Evolutionary conservation across 2,113 vertebrate species (phyloP), one percentile per base, ranked within the genome.

Genomic region (Fulmarus glacialis): DNA sequence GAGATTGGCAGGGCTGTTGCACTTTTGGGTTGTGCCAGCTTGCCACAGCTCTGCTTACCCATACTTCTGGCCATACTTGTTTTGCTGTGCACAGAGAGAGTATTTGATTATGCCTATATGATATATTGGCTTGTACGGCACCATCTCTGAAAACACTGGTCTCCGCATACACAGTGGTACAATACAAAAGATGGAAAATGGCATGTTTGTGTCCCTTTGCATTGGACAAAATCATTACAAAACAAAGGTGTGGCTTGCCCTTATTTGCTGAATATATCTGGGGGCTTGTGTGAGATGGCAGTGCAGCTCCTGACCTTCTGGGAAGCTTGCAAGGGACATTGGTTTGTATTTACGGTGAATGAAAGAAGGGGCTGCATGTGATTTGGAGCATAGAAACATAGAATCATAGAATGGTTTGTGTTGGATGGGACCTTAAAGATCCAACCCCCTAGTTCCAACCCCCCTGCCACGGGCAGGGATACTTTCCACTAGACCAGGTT

Each of bases 91-190:
- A 24, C 26, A 38, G 47, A 38, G 27, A 15, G 15, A 22, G 7
- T 23, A 29, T 56, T 62, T 80, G 48, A 17, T 36, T 32, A n/a
- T 62, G 47, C 14, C 56, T 45, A 2, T n/a, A 23, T 32, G 29
- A 68, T 45, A 30, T 3, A 50, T 0, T 2, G 36, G 15, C 42
- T 85, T 47, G 63, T 36, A 34, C 1, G 1, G 30, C 32, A 38
- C 8, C 27, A 19, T 8, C 45, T 53, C 43, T 64, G 48, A 91
- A 52, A 66, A 30, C n/a, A 16, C 38, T 20, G 27, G 30, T 55
- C 68, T 34, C 17, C 0, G 1, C 16, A 26, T 64, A n/a, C 29
- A 36, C 52, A 77, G 17, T 3, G 2, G 22, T 48, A 47, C 9
- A 23, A 32, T 16, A 56, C 36, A 30, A 34, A 87, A 23, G 53